Conservation (phyloP, 2,113 vertebrate species). For the Cyanistes caeruleus region DNA sequence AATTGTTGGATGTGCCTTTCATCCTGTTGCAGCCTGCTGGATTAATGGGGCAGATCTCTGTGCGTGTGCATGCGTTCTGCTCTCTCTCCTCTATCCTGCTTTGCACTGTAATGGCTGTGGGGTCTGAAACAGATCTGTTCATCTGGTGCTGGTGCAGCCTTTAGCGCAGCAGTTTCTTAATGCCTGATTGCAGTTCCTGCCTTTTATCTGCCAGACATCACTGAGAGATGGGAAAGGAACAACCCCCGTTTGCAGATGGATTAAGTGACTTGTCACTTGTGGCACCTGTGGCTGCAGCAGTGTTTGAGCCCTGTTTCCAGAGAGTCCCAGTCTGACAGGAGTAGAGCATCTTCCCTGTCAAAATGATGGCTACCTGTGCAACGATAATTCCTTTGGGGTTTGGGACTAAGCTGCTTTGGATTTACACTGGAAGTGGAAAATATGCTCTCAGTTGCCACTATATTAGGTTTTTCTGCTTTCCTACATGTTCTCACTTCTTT, state of each 20-base stretch:
- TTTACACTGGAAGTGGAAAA: background rate
- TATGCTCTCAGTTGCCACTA: background rate
- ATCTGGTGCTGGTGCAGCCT: background rate
- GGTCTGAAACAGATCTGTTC: background rate
- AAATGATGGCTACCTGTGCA: background rate
- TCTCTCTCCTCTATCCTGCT: background rate
- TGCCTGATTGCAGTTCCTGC: background rate
- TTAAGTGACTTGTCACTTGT: background rate
- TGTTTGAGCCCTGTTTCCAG: background rate
- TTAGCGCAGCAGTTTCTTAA: background rate
- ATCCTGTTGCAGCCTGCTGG: constrained; percentile 30
- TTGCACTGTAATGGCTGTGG: background rate
- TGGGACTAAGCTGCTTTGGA: background rate
- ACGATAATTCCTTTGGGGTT: background rate
- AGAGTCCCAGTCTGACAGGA: background rate
- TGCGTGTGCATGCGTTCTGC: background rate
- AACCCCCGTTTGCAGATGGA: background rate
- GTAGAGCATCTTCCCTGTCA: background rate
- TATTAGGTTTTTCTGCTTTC: background rate
- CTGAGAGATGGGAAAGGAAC: background rate
- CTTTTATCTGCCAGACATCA: background rate
- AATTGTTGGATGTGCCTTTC: background rate
- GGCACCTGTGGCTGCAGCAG: background rate
- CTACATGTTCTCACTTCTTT: background rate
- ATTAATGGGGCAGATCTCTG: background rate